A percentile compares a stretch with the other conserved stretches of the same genome.
phyloP scores from a whole-genome alignment of 2,797 vertebrate genomes.

The Melanotaenia boesemani region DNA sequence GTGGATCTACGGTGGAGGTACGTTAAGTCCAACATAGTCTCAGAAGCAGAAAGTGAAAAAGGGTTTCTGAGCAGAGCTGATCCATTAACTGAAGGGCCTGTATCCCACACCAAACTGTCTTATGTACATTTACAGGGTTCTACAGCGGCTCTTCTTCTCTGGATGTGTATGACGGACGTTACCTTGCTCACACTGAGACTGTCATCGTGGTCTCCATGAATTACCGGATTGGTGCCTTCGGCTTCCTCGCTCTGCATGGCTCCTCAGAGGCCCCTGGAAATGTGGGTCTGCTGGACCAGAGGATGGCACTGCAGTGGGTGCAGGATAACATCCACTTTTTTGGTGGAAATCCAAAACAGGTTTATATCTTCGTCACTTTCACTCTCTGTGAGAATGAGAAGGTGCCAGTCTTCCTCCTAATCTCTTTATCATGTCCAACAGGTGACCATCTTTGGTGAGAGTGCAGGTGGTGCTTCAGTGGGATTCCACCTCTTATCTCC shows the following conservation, averaged over 20 bases:
- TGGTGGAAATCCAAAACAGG: conserved; percentile 88
- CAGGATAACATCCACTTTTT: conserved; percentile 89
- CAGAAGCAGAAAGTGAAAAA: no score
- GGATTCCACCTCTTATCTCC: conserved; percentile 90
- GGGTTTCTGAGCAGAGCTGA: no score
- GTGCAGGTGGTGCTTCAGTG: conserved; percentile 90
- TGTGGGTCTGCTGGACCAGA: conserved; percentile 91
- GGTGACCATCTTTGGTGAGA: conserved; percentile 95
- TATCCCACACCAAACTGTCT: no score
- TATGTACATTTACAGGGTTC: conserved; percentile 74
- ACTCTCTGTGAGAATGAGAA: accelerated
- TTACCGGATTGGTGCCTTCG: conserved; percentile 92
- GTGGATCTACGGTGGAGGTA: conserved; percentile 96
- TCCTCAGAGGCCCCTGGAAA: conserved; percentile 92
- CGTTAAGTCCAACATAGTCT: not conserved
- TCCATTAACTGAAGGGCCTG: no score
- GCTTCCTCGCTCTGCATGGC: conserved; percentile 90
- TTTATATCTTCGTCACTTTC: conserved; percentile 13
- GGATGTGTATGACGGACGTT: conserved; percentile 94
- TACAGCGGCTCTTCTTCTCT: conserved; percentile 91
- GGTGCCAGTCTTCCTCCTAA: not conserved
- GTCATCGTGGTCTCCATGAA: conserved; percentile 93
- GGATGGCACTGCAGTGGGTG: conserved; percentile 91
- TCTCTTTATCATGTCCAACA: conserved; percentile 14
- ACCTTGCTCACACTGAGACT: conserved; percentile 86